These are phyloP conservation scores for Eumaeus atala DNA, from an alignment of 1,140 invertebrate genomes.

Conservation along the genomic window DNA sequence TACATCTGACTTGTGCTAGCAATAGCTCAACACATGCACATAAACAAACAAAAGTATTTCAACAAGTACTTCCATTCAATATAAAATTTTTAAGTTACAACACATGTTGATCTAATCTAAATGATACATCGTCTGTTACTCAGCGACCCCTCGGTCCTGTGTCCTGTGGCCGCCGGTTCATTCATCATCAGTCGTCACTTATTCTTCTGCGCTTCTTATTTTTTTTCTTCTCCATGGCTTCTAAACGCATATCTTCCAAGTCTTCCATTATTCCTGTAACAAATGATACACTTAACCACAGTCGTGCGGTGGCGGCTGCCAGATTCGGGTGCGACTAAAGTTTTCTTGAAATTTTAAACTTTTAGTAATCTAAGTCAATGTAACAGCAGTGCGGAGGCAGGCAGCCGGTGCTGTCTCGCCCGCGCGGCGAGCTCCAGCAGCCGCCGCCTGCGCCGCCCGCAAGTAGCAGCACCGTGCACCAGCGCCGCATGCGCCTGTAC, in stretches of 20 bases:
- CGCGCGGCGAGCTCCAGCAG: no score
- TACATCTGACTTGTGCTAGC: no score
- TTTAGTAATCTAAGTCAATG: no score
- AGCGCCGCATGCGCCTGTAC: no score
- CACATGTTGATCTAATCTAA: not conserved
- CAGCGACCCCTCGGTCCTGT: not conserved
- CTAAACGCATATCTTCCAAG: slow-evolving; percentile 85
- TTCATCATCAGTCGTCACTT: slow-evolving; percentile 42
- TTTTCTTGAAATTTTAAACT: no score
- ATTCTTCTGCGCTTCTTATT: slow-evolving; percentile 50
- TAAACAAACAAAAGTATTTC: slow-evolving; percentile 2
- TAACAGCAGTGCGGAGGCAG: no score
- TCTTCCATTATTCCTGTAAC: slow-evolving; percentile 82
- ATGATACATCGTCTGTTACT: not conserved
- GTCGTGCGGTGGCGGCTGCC: no score
- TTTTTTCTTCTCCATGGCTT: slow-evolving; percentile 79
- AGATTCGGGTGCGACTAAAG: no score
- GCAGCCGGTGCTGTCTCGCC: no score
- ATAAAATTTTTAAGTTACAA: not conserved
- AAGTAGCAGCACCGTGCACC: no score
- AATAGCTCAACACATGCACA: not conserved
- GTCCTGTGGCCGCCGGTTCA: slow-evolving; percentile 16
- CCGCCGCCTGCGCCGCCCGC: no score
- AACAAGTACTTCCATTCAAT: not conserved
- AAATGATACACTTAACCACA: not conserved